Conservation (phyloP, 1,140 invertebrate species). For the Apis cerana region DNA sequence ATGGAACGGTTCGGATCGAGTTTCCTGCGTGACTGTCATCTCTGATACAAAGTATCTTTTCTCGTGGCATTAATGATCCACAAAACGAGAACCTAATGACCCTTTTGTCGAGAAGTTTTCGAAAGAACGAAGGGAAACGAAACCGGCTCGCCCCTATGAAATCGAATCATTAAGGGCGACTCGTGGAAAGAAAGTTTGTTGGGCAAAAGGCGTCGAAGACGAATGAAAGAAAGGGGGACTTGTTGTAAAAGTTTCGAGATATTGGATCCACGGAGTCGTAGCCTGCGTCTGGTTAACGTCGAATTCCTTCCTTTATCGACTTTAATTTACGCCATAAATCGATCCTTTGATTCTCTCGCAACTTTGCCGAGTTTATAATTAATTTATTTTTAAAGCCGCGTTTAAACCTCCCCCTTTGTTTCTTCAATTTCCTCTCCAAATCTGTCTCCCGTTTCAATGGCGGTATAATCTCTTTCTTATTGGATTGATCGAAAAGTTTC, state of each 20-base stretch:
- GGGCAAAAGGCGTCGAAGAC: slow-evolving; percentile 17
- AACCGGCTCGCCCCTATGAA: neutral
- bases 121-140: slow-evolving; percentile 10
- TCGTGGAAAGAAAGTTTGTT: slow-evolving; percentile 38
- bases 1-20: no score
- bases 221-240: slow-evolving; percentile 21
- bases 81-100: slow-evolving; percentile 39
- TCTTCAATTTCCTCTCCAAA: neutral
- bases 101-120: slow-evolving; percentile 39
- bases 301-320: neutral
- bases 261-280: neutral
- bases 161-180: slow-evolving; percentile 45
- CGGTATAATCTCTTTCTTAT: neutral
- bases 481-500: no score
- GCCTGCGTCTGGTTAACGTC: neutral
- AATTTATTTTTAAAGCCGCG: neutral
- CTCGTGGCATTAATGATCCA: slow-evolving; percentile 26
- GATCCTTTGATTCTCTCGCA: slow-evolving; percentile 5
- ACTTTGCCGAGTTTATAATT: slow-evolving; percentile 16
- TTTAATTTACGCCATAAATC: slow-evolving; percentile 33
- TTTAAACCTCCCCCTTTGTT: neutral
- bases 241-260: slow-evolving; percentile 32
- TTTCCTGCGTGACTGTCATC: no score
- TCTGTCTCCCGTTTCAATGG: neutral
- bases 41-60: slow-evolving; percentile 1